Percentiles rank a stretch among this genome's conserved stretches.
Conservation (phyloP, 2,888 invertebrate genomes). For the Noctua fimbriata region DNA sequence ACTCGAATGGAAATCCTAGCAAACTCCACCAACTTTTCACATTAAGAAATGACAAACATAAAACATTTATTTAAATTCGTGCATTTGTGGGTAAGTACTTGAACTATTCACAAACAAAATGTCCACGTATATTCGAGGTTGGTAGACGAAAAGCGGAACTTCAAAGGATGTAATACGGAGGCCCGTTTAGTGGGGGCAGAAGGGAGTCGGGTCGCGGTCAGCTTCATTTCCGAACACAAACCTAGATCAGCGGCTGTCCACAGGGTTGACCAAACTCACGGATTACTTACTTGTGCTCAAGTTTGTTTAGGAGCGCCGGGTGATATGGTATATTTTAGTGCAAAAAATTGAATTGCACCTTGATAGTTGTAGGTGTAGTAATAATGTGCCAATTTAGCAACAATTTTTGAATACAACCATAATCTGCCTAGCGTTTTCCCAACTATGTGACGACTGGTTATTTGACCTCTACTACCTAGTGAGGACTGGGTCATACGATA, state of each 20-base stretch:
- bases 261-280: constrained; percentile 57
- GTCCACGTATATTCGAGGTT: constrained; percentile 68
- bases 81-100: constrained; percentile 44
- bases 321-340: constrained; percentile 8
- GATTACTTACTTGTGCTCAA: constrained; percentile 45
- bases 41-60: constrained; percentile 68
- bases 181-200: constrained; percentile 65
- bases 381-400: not conserved
- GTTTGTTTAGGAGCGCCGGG: constrained; percentile 33
- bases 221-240: constrained; percentile 70
- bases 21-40: constrained; percentile 62
- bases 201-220: constrained; percentile 66
- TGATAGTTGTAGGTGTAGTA: not conserved
- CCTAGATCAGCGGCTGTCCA: constrained; percentile 60
- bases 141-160: constrained; percentile 66
- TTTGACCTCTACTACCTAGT: too few relatives aligned
- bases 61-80: constrained; percentile 62
- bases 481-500: too few relatives aligned
- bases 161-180: constrained; percentile 75
- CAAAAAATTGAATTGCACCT: not conserved
- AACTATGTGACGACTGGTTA: not conserved
- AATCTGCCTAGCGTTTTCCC: not conserved
- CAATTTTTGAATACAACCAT: not conserved
- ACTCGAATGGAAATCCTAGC: constrained; percentile 61
- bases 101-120: constrained; percentile 72